These are phyloP conservation scores for Brachyopa scutellaris DNA, from an alignment of 2,888 invertebrate species.

Conservation along the genomic window DNA sequence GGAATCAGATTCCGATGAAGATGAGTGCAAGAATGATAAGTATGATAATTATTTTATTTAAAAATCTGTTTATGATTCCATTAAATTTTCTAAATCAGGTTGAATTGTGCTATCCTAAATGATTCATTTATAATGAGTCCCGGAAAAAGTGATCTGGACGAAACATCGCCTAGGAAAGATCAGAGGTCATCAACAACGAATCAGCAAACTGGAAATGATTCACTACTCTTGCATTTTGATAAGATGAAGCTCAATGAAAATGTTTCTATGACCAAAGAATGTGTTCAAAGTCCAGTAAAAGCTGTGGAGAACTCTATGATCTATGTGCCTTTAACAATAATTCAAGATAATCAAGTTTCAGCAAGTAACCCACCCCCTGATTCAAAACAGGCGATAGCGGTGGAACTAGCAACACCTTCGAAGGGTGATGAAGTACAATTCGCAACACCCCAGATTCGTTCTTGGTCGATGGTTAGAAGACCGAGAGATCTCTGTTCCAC, in stretches of 20 bases:
- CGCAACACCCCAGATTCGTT: conserved; percentile 79
- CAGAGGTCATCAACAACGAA: not conserved
- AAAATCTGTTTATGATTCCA: not conserved
- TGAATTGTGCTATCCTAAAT: conserved; percentile 80
- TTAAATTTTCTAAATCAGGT: conserved; percentile 73
- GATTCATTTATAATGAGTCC: conserved; percentile 80
- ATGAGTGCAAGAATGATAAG: conserved; percentile 75
- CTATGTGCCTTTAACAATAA: conserved; percentile 41
- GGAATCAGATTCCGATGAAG: conserved; percentile 79
- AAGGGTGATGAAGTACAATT: conserved; percentile 76
- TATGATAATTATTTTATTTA: not conserved
- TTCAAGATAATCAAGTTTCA: conserved; percentile 63
- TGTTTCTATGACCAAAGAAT: conserved; percentile 11
- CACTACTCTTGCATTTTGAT: conserved; percentile 77
- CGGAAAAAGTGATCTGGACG: conserved; percentile 73
- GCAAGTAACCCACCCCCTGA: conserved; percentile 5
- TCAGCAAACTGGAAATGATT: conserved; percentile 54
- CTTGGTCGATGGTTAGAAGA: conserved; percentile 74
- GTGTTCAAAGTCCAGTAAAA: not conserved
- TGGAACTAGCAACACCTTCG: conserved; percentile 75
- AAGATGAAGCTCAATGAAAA: conserved; percentile 76
- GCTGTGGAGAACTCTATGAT: conserved; percentile 10
- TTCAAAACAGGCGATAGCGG: not conserved
- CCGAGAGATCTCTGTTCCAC: conserved; percentile 75
- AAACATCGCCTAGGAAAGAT: conserved; percentile 40